Conservation (phyloP, 2,113 vertebrate species). For the Varanus komodoensis region DNA sequence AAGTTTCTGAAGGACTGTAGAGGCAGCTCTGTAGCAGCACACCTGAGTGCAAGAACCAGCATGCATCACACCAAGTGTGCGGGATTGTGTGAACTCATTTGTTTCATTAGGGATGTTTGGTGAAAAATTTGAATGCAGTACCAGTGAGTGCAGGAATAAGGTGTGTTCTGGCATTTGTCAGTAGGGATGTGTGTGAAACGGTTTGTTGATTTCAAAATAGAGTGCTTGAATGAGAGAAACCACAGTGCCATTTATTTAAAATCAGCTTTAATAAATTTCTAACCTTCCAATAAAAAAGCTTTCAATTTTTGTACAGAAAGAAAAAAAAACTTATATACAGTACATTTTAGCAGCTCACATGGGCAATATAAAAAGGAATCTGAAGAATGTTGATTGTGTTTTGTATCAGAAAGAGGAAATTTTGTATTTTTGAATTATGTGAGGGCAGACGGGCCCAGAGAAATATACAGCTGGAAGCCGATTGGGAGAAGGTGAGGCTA, state of each 20-base stretch:
- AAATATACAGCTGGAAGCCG: not conserved
- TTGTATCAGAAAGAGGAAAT: not conserved
- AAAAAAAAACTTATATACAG: constrained; percentile 27
- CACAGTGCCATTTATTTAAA: not conserved
- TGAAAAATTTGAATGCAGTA: not conserved
- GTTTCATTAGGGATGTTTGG: not conserved
- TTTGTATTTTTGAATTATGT: not conserved
- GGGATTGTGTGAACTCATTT: not conserved
- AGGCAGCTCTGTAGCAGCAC: not conserved
- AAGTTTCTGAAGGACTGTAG: not conserved
- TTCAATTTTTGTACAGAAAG: constrained; percentile 21
- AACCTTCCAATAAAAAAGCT: constrained; percentile 7
- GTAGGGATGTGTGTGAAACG: too few species aligned
- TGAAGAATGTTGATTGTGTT: not conserved
- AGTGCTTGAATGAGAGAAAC: not conserved
- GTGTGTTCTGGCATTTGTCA: not conserved
- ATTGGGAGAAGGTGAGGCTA: not conserved
- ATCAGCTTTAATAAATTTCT: constrained; percentile 23
- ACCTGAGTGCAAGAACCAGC: not conserved
- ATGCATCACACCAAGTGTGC: not conserved
- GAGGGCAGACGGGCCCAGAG: not conserved
- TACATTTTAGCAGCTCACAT: not conserved
- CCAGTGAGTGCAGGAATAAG: too few species aligned
- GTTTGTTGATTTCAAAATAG: not conserved
- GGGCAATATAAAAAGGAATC: not conserved